Evolutionary conservation across 2,888 invertebrate genomes (phyloP).

Genomic region (Heliconius hortense): DNA sequence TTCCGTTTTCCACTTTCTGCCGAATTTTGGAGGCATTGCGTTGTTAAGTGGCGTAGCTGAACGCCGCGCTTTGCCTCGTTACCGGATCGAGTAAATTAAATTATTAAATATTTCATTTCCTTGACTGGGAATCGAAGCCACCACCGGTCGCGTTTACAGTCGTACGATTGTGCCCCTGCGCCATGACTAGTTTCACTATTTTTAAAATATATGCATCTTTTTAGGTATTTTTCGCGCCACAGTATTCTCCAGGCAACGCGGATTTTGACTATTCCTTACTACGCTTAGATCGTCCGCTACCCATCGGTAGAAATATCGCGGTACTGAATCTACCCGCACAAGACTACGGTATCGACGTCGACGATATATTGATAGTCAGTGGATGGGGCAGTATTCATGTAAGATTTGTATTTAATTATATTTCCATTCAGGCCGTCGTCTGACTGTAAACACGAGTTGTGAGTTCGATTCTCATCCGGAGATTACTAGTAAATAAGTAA

Average conservation of each 20-base stretch:
- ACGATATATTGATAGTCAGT: slow-evolving; percentile 69
- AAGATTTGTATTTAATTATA: slow-evolving; percentile 42
- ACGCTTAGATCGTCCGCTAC: slow-evolving; percentile 71
- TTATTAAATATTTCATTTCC: too few species aligned
- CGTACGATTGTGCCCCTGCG: too few species aligned
- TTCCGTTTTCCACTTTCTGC: too few species aligned
- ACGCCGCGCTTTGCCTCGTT: too few species aligned
- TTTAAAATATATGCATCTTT: not conserved
- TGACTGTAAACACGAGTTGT: too few species aligned
- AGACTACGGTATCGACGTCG: slow-evolving; percentile 60
- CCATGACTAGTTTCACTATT: not conserved
- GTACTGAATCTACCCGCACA: slow-evolving; percentile 70
- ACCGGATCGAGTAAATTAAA: too few species aligned
- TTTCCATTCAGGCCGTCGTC: not conserved
- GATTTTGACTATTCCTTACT: slow-evolving; percentile 69
- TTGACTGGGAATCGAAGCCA: too few species aligned
- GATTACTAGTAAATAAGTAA: too few species aligned
- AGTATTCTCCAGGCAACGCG: slow-evolving; percentile 65
- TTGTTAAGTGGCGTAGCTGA: too few species aligned
- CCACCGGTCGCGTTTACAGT: too few species aligned
- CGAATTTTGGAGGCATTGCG: too few species aligned
- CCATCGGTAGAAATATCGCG: slow-evolving; percentile 72
- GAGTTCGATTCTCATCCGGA: too few species aligned
- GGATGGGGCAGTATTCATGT: slow-evolving; percentile 78
- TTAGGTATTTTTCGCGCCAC: slow-evolving; percentile 68